Base-by-base conservation (phyloP, 2,888 invertebrate species). In the Ormyrus nitidulus region DNA sequence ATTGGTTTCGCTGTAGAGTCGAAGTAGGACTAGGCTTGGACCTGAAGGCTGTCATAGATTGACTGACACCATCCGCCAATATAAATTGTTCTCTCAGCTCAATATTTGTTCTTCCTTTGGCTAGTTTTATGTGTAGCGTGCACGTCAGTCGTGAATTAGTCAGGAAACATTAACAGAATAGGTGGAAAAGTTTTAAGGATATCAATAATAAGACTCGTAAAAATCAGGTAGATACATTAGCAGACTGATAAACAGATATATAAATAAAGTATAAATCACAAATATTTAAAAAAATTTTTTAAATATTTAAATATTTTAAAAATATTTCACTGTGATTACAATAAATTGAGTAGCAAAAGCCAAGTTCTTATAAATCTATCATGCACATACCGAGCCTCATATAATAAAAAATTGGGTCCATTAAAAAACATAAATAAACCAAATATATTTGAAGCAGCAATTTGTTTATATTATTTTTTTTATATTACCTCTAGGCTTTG, bases 51-150 rank as follows among this genome's bases (percentile, higher is more conserved):
- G 98, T 96, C 98, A 99, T 99, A 91, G 97, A 97, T 94, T 99
- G 99, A 91, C 98, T 97, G 87, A 98, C 98, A 91, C 99, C 99
- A 91, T 98, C 97, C 88, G 99, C 98, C 93, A 99, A 94, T 92
- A 98, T 97, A 94, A 99, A 99, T 93, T 98, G 97, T 93, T 99
- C 99, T 91, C 99, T 95, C 91, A 99, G 95, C 94, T 99, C 99
- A 93, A 99, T 97, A 94, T 99, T 99, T 92, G 99, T 99, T 93
- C 99, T 96, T 93, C 99, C 99, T 94, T 99, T 98, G 93, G 99
- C 99, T 99, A 93, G 92, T 93, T 92, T 92, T 92, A 92, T 69
- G 53, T 62, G 62, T 77, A n/a, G 51, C 92, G 88, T 87, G 88
- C 88, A 88, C 88, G 88, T 34, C 87, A 89, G 87, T 34, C 34